Evolutionary conservation across 2,888 invertebrate species (phyloP).

Genomic region (Lottia scabra): DNA sequence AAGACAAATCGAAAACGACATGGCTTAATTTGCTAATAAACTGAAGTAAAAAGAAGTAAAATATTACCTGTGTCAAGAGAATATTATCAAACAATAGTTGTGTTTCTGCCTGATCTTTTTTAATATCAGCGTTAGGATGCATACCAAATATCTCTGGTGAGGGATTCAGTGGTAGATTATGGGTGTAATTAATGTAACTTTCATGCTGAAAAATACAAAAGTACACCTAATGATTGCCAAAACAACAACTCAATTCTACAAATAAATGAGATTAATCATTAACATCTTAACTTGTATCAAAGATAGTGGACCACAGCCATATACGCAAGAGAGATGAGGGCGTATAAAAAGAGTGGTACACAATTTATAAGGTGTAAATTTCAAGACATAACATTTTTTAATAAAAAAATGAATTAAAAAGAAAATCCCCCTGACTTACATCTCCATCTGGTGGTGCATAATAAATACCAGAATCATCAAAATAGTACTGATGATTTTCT

Average conservation of each 20-base stretch:
- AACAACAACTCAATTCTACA: slow-evolving; percentile 37
- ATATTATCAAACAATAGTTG: slow-evolving; percentile 70
- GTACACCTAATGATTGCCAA: slow-evolving; percentile 66
- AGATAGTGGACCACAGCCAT: too few relatives aligned
- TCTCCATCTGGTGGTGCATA: slow-evolving; percentile 67
- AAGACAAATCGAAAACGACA: too few relatives aligned
- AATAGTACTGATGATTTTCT: slow-evolving; percentile 59
- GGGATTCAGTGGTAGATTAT: slow-evolving; percentile 67
- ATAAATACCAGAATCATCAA: slow-evolving; percentile 67
- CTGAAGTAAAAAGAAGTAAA: too few relatives aligned
- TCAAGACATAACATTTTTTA: background rate
- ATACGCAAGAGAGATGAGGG: too few relatives aligned
- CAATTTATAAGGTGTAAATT: background rate
- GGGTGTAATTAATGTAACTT: slow-evolving; percentile 68
- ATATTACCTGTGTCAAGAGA: slow-evolving; percentile 68
- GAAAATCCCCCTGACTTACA: slow-evolving; percentile 47
- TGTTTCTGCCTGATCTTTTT: slow-evolving; percentile 71
- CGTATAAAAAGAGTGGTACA: too few relatives aligned
- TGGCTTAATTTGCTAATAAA: too few relatives aligned
- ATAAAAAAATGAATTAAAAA: background rate
- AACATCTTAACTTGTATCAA: too few relatives aligned
- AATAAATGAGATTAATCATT: too few relatives aligned
- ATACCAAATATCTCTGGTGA: slow-evolving; percentile 70
- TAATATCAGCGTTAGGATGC: slow-evolving; percentile 71
- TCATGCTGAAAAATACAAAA: slow-evolving; percentile 68